These are phyloP conservation scores for Argyresthia albistria DNA, from an alignment of 2,888 invertebrate genomes.

Conservation along the genomic window DNA sequence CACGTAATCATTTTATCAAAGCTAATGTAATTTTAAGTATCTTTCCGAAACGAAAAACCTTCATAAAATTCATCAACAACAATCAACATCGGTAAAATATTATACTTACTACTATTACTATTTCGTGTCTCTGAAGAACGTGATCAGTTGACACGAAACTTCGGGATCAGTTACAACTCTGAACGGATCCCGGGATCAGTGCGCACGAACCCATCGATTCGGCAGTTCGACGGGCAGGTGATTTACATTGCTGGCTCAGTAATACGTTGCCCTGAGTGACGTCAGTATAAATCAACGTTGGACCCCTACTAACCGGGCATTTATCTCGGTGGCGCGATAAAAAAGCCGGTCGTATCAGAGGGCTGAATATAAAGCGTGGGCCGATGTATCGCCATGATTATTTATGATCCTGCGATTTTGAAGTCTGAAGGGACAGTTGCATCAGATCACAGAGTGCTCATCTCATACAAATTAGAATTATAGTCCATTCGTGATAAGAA, in stretches of 20 bases:
- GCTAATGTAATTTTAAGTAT: too few relatives aligned
- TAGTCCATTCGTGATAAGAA: too few relatives aligned
- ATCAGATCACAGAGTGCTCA: background rate
- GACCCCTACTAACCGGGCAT: conserved; percentile 67
- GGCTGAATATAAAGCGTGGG: conserved; percentile 20
- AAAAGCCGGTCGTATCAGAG: conserved; percentile 18
- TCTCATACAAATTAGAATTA: too few relatives aligned
- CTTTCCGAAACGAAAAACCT: too few relatives aligned
- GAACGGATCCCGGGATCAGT: too few relatives aligned
- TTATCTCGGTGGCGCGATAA: conserved; percentile 32
- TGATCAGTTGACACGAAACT: too few relatives aligned
- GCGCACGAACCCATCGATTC: background rate
- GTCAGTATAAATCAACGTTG: conserved; percentile 65
- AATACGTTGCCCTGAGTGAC: conserved; percentile 66
- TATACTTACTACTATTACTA: too few relatives aligned
- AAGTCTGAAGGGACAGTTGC: background rate
- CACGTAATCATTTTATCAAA: too few relatives aligned
- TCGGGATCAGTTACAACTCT: too few relatives aligned
- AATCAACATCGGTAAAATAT: too few relatives aligned
- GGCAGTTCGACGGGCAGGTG: conserved; percentile 32
- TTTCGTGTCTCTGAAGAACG: too few relatives aligned
- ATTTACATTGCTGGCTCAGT: conserved; percentile 63
- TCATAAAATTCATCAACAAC: too few relatives aligned
- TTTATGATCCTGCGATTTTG: conserved; percentile 19
- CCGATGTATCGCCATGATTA: conserved; percentile 31